Conservation (phyloP, 2,888 invertebrate genomes). For the Diarsia rubi region DNA sequence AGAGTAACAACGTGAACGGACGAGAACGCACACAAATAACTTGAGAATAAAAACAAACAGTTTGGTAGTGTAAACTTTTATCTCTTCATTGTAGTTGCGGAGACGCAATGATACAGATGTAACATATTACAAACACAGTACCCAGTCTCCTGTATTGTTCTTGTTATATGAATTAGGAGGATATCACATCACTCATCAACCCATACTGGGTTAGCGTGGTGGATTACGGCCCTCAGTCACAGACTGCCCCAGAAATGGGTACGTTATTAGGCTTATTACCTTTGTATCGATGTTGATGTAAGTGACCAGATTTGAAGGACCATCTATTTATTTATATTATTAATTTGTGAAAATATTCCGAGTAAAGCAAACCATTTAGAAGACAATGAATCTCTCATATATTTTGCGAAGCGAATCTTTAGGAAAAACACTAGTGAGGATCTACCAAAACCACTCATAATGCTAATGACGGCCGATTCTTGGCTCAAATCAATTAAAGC, state of each 20-base stretch:
- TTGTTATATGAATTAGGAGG: background rate
- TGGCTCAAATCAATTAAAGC: background rate
- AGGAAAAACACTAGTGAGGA: no score
- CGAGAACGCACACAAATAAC: constrained; percentile 69
- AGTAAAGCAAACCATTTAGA: background rate
- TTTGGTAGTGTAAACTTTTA: constrained; percentile 47
- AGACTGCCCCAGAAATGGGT: background rate
- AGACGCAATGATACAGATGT: no score
- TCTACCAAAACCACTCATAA: background rate
- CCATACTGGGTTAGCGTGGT: background rate
- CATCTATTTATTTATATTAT: no score
- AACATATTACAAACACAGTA: no score
- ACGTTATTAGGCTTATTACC: background rate
- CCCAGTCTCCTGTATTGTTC: no score
- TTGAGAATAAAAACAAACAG: constrained; percentile 61
- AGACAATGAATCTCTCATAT: background rate
- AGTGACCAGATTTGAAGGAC: background rate
- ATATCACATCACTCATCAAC: background rate
- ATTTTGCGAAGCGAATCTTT: no score
- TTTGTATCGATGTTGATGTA: background rate
- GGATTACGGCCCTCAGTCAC: background rate
- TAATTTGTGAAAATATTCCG: constrained; percentile 3
- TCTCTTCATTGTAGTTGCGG: constrained; percentile 49
- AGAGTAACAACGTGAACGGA: constrained; percentile 68
- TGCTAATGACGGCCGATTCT: background rate